These are phyloP conservation scores for Drosophila mercatorum DNA, from an alignment of 2,888 invertebrate genomes.

Conservation along the genomic window DNA sequence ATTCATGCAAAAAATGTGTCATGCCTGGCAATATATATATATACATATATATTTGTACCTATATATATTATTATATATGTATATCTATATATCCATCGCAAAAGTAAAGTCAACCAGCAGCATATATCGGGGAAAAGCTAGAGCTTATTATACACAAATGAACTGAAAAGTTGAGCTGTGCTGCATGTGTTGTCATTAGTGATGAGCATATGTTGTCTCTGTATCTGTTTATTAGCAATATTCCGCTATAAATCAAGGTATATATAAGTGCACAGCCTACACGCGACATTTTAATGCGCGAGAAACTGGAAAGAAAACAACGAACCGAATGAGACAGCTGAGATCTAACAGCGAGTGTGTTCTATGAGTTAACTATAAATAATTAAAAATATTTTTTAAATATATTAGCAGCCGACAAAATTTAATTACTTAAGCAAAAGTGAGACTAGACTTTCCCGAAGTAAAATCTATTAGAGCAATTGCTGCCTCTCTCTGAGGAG, in stretches of 20 bases:
- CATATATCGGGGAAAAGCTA: constrained; percentile 24
- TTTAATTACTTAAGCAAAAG: not conserved
- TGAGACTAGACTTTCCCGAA: not conserved
- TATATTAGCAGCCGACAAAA: not conserved
- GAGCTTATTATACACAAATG: not conserved
- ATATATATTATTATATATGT: constrained; percentile 23
- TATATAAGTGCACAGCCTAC: constrained; percentile 17
- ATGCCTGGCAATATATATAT: constrained; percentile 56
- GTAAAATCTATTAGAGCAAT: not conserved
- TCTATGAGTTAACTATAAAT: not conserved
- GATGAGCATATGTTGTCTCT: constrained; percentile 39
- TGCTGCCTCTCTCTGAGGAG: too few relatives aligned
- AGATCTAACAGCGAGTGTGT: not conserved
- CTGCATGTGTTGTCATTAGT: constrained; percentile 45
- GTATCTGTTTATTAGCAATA: constrained; percentile 13
- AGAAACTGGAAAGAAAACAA: constrained; percentile 47
- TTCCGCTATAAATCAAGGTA: constrained; percentile 42
- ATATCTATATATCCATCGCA: constrained; percentile 18
- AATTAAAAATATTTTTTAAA: not conserved
- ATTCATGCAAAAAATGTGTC: constrained; percentile 67
- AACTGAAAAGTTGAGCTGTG: constrained; percentile 20
- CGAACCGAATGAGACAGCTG: not conserved
- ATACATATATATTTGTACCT: not conserved
- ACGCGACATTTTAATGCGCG: constrained; percentile 26
- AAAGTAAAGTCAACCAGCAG: constrained; percentile 39